A percentile compares a stretch with the other conserved stretches of the same genome.
phyloP scores from a whole-genome alignment of 2,888 invertebrate genomes.

The Lithophane semibrunnea region DNA sequence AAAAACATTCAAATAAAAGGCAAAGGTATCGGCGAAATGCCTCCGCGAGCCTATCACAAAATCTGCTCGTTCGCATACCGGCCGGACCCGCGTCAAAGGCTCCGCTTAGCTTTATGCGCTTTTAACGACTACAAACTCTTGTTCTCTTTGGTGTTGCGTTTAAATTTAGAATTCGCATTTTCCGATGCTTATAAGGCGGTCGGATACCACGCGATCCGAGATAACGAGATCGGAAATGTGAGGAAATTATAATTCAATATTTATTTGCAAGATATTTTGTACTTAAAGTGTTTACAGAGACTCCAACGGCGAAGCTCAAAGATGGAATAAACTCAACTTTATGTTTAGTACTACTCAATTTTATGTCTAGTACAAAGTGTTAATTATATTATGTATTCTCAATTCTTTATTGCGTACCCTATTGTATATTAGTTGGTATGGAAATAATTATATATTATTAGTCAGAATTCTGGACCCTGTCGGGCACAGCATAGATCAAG shows the following conservation, averaged over 20 bases:
- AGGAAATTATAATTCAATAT: constrained; percentile 10
- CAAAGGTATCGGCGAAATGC: constrained; percentile 58
- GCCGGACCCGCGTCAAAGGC: constrained; percentile 62
- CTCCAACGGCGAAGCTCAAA: not conserved
- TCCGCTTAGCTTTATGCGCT: constrained; percentile 71
- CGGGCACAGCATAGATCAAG: no score
- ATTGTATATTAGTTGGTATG: no score
- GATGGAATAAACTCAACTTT: not conserved
- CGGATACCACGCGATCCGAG: constrained; percentile 43
- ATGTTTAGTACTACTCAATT: not conserved
- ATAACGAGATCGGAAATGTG: constrained; percentile 18
- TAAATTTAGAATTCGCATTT: constrained; percentile 77
- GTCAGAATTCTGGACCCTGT: no score
- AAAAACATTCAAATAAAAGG: constrained; percentile 56
- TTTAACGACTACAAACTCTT: constrained; percentile 74
- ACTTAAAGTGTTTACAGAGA: not conserved
- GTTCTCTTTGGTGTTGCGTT: constrained; percentile 73
- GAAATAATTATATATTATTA: no score
- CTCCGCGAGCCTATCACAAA: constrained; percentile 57
- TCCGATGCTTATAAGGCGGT: constrained; percentile 58
- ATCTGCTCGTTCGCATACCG: constrained; percentile 56
- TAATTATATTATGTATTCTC: no score
- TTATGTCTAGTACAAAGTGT: not conserved
- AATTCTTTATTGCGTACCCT: no score
- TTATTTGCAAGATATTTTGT: constrained; percentile 8